Evolutionary conservation across 2,113 vertebrate genomes (phyloP), one percentile per base, ranked within the genome.

Genomic region (Sapayoa aenigma): DNA sequence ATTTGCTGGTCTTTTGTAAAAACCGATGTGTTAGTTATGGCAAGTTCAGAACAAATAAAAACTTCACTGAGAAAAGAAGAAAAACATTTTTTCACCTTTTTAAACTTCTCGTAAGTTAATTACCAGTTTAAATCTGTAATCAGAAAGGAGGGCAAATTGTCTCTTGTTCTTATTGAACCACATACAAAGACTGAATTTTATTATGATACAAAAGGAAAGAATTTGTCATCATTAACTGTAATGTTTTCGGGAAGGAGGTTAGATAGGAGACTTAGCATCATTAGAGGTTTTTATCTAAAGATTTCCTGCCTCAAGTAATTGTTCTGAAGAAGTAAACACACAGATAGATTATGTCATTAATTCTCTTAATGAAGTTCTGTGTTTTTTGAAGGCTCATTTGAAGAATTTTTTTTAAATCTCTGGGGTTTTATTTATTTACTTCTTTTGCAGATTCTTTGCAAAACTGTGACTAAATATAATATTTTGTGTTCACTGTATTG

Each of bases 231-330:
- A 84, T 97, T 95, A 96, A 81, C 55, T 87, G 33, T 96, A 95
- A 97, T 96, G 92, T 86, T 85, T 91, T 90, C 23, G 82, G 90
- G 93, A 96, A 97, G 87, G 84, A 96, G 72, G 86, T 84, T 88
- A 93, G 69, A 92, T 92, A 95, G 91, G 84, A 96, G 89, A 75
- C 86, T 96, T 92, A 79, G 80, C 94, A 86, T 96, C 93, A 92
- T 97, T 94, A 96, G 89, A 89, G 94, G 92, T 79, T 96, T 97
- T 96, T 88, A 96, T 96, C 95, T 96, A 87, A 92, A 89, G 87
- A 95, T 96, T 97, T 97, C 92, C 94, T 97, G 94, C 94, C 74
- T 95, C 55, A 42, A 73, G 74, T 95, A 94, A 95, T 96, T 93
- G 79, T 96, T 95, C 76, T 94, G 87, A 85, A 84, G 87, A 93